phyloP scores from a whole-genome alignment of 64 coral and sea anemone genomes.

The Stichodactyla mertensii region DNA sequence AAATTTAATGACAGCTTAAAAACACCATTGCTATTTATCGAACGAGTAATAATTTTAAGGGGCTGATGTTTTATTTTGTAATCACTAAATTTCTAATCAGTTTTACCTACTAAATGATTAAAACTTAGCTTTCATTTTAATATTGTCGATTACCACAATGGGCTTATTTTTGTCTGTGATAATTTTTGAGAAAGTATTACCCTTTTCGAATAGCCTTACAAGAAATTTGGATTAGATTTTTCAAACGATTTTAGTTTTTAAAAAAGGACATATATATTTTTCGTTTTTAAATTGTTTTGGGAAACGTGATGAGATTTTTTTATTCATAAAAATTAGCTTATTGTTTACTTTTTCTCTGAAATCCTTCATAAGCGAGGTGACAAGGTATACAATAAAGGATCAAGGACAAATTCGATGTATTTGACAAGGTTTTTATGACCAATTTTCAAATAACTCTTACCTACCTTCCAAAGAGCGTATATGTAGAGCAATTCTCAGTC shows the following conservation, averaged over 20 bases:
- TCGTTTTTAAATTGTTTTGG: not conserved
- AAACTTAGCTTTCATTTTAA: not conserved
- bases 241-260: not conserved
- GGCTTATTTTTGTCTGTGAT: not conserved
- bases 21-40: not conserved
- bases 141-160: not conserved
- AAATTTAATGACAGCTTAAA: not conserved
- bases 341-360: not conserved
- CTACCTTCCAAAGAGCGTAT: not conserved
- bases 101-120: not conserved
- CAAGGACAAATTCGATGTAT: not conserved
- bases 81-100: not conserved
- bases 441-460: not conserved
- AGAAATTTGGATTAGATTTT: not conserved
- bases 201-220: not conserved
- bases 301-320: not conserved
- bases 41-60: not conserved
- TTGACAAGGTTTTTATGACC: not conserved
- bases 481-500: not conserved
- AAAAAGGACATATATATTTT: not conserved
- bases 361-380: not conserved
- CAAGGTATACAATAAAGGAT: not conserved
- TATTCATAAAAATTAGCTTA: not conserved
- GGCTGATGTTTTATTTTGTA: not conserved
- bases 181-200: not conserved